Evolutionary conservation across 2,797 vertebrate genomes (phyloP).

Genomic region (Esox lucius): DNA sequence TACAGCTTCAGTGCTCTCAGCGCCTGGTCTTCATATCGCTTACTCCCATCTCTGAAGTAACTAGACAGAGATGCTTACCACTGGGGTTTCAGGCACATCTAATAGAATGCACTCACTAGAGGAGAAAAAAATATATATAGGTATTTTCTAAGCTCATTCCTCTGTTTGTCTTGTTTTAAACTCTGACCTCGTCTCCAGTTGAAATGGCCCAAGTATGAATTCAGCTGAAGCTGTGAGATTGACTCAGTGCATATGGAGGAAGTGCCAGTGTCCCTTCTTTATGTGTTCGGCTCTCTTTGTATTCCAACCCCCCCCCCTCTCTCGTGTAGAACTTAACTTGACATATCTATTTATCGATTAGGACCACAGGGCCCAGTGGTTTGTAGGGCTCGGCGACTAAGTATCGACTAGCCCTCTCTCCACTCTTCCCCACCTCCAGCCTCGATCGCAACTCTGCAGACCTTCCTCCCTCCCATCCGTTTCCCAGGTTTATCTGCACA

Average conservation of each 20-base stretch:
- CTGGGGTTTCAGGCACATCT: neutral
- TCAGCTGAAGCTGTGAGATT: neutral
- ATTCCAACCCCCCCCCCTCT: too few species aligned
- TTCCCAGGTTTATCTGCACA: conserved; percentile 51
- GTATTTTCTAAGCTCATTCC: neutral
- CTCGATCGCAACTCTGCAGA: conserved; percentile 26
- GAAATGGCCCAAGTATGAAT: neutral
- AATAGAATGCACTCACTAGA: neutral
- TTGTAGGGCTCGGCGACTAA: conserved; percentile 50
- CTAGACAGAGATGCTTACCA: conserved; percentile 4
- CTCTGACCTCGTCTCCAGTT: neutral
- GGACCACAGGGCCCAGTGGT: conserved; percentile 39
- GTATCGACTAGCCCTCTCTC: conserved; percentile 30
- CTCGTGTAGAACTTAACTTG: conserved; percentile 41
- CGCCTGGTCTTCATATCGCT: neutral
- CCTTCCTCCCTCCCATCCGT: conserved; percentile 8
- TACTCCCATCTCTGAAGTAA: neutral
- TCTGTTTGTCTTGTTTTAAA: neutral
- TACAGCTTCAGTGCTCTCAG: neutral
- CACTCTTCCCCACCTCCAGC: conserved; percentile 45
- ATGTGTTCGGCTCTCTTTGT: neutral
- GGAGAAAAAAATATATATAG: too few species aligned
- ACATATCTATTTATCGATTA: conserved; percentile 51
- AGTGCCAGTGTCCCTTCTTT: neutral
- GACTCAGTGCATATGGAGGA: neutral